These are phyloP conservation scores for Lordiphosa mommai DNA, from an alignment of 1,140 invertebrate genomes.

Conservation along the genomic window DNA sequence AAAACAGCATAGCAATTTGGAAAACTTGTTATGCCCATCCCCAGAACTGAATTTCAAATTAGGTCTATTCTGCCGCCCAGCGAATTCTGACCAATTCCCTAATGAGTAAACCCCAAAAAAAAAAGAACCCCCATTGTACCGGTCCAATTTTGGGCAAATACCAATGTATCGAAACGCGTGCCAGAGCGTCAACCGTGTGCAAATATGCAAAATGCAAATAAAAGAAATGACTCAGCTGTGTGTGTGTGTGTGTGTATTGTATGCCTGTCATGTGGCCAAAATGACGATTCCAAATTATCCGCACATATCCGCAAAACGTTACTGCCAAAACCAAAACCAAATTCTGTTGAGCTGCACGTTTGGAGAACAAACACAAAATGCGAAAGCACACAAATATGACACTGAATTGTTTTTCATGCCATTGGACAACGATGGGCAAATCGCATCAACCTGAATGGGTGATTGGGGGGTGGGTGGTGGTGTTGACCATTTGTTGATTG, in stretches of 20 bases:
- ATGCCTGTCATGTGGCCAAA: slow-evolving; percentile 14
- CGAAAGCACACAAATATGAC: slow-evolving; percentile 60
- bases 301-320: slow-evolving; percentile 28
- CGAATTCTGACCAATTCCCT: background rate
- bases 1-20: too few species aligned
- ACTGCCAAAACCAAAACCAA: background rate
- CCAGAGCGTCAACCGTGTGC: slow-evolving; percentile 10
- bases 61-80: too few species aligned
- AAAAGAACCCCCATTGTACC: background rate
- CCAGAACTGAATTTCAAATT: too few species aligned
- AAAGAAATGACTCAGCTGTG: slow-evolving; percentile 11
- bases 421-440: slow-evolving; percentile 27
- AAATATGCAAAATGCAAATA: slow-evolving; percentile 43
- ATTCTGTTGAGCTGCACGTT: slow-evolving; percentile 27
- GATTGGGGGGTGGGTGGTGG: background rate
- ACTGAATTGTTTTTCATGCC: slow-evolving; percentile 64
- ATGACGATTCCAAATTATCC: slow-evolving; percentile 55
- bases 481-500: background rate
- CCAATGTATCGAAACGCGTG: background rate
- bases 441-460: slow-evolving; percentile 29
- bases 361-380: slow-evolving; percentile 47
- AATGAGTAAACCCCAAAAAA: background rate
- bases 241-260: background rate
- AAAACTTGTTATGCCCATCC: too few species aligned
- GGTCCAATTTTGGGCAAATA: background rate